Evolutionary conservation across 2,797 vertebrate species (phyloP), one percentile per base, ranked within the genome.

Genomic region (Microctenopoma stevenorrisi): DNA sequence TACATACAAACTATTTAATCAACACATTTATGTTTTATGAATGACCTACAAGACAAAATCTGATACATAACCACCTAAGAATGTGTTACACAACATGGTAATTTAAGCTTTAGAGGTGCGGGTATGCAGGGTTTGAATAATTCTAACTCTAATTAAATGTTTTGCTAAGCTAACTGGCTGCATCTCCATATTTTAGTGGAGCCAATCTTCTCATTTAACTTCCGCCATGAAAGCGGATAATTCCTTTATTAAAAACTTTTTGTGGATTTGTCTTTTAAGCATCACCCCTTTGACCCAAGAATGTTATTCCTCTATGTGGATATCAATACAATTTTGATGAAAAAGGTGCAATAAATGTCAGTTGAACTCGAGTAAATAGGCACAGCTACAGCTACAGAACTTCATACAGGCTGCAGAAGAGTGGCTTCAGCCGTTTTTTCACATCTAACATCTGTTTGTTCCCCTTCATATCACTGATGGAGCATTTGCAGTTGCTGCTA

Each of bases 241-340:
- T n/a, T 6, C 0, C 7, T 3, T 18, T 46, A 8, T 14, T n/a
- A 25, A 48, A 61, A 48, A 30, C n/a, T 8, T 15, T 15, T 26
- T 18, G 30, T 18, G 37, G 5, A 18, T 33, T 18, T 35, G 37
- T 58, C 37, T 33, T 64, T 44, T 13, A 47, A 22, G 14, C 47
- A 49, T 51, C 4, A 42, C 14, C 18, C 55, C 51, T 33, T 56
- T 3, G 74, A 87, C 83, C 74, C 25, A 59, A 76, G 84, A 85
- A 87, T 87, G 83, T 86, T 81, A 64, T 68, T 74, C 77, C 72
- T 83, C 68, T 51, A 52, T 10, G 4, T 38, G 63, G 72, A 61
- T 18, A 43, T 63, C 53, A 65, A 55, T 68, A 57, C 82, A 71
- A 77, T 59, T 67, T 74, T 75, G 40, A 68, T n/a, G 35, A 66